Base-by-base conservation (phyloP, 2,888 invertebrate genomes). In the Leucophora obtusa region DNA sequence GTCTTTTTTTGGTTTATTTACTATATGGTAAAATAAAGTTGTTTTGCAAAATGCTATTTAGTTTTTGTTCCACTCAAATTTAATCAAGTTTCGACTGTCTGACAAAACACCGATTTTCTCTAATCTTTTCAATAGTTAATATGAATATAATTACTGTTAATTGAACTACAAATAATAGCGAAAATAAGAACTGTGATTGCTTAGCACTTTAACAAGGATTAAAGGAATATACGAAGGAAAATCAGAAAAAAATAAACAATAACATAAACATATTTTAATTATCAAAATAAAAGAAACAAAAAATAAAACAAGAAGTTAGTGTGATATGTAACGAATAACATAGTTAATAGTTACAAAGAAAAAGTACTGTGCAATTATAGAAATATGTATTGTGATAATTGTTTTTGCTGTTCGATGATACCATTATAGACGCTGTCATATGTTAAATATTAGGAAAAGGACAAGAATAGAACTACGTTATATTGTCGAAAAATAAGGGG, bases 281-380 rank as follows among this genome's bases (percentile, higher is more conserved):
- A 28, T 28, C 28, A 28, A 28, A 38, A 11, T 58, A 58, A 47
- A 47, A 47, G 0, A 14, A 47, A 47, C 5, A 47, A n/a, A 47
- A n/a, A 38, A 2, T 10, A 28, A 28, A 28, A 28, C 28, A 38
- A 38, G 11, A 38, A 47, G n/a, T 47, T 47, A 11, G 14, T 47
- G 43, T 47, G 43, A n/a, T n/a, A 47, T 47, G 11, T 47, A 47
- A 47, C 43, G 0, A n/a, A 47, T 11, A n/a, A 47, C 43, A 4
- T 38, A 38, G 43, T 47, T 47, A 47, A n/a, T 4, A n/a, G 43
- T 47, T n/a, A 47, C 14, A n/a, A n/a, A 14, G 43, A 5, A n/a
- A 47, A 14, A 47, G n/a, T n/a, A n/a, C 24, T 70, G 81, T 77
- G 81, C 77, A 77, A 77, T 77, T 81, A 77, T 47, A 14, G n/a